These are phyloP conservation scores for Dryobota labecula DNA, from an alignment of 2,888 invertebrate genomes.

Conservation along the genomic window DNA sequence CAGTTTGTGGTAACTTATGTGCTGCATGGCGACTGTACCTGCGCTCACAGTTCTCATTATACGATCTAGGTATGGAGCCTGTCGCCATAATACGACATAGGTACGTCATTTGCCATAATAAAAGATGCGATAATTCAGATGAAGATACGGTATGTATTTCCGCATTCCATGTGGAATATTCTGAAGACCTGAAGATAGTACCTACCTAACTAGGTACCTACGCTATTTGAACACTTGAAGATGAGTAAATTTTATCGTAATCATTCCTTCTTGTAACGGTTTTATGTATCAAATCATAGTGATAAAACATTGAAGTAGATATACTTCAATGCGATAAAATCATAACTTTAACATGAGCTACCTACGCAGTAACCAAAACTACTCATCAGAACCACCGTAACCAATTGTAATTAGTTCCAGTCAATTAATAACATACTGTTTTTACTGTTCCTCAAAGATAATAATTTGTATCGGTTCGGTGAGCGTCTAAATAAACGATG, in stretches of 20 bases:
- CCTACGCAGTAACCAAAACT: slow-evolving; percentile 25
- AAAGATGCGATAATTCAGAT: not conserved
- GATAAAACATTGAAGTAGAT: not conserved
- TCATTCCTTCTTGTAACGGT: not conserved
- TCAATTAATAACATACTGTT: slow-evolving; percentile 48
- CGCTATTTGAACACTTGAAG: not conserved
- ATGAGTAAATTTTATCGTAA: not conserved
- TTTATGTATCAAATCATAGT: not conserved
- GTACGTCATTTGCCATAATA: not conserved
- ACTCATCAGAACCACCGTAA: slow-evolving; percentile 40
- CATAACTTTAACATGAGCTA: slow-evolving; percentile 8
- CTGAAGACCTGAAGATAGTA: not conserved
- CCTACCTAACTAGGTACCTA: not conserved
- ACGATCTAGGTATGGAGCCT: too few species aligned
- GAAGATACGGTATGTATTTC: too few species aligned
- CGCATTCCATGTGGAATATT: not conserved
- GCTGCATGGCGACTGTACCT: too few species aligned
- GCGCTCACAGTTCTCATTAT: too few species aligned
- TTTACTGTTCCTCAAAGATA: slow-evolving; percentile 53
- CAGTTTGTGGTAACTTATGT: too few species aligned
- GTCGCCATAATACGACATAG: not conserved
- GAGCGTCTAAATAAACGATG: slow-evolving; percentile 21
- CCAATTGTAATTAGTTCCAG: slow-evolving; percentile 57
- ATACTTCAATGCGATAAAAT: not conserved
- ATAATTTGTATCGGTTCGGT: slow-evolving; percentile 34